phyloP scores from a whole-genome alignment of 2,888 invertebrate genomes.

The Cryptocephalus moraei region DNA sequence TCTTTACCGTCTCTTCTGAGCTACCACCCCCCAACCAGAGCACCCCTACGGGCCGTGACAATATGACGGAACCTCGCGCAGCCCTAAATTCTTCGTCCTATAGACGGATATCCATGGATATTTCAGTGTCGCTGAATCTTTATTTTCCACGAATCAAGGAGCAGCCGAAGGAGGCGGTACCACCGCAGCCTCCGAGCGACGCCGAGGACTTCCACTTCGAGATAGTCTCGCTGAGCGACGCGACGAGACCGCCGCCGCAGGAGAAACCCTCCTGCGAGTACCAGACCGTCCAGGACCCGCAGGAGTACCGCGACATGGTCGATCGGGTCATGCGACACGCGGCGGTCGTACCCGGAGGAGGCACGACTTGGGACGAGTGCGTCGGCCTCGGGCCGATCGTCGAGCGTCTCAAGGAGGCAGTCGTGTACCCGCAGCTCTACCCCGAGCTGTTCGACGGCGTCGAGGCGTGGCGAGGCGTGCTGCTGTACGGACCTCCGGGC shows the following conservation, averaged over 20 bases:
- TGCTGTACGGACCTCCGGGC: conserved; percentile 60
- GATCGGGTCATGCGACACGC: conserved; percentile 44
- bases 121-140: no score
- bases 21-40: no score
- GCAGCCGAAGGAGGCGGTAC: no score
- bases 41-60: no score
- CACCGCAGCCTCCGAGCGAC: conserved; percentile 8
- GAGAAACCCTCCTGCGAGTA: conserved; percentile 14
- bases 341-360: neutral
- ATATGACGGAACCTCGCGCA: no score
- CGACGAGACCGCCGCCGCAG: neutral
- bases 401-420: conserved; percentile 72
- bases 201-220: conserved; percentile 24
- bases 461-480: conserved; percentile 66
- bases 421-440: conserved; percentile 68
- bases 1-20: no score
- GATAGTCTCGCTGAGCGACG: conserved; percentile 14
- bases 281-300: conserved; percentile 31
- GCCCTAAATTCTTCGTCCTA: no score
- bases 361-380: conserved; percentile 62
- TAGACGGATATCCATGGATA: no score
- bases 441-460: conserved; percentile 59
- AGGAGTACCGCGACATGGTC: conserved; percentile 56
- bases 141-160: no score
- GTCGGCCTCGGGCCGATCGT: conserved; percentile 68